Evolutionary conservation across 2,888 invertebrate species (phyloP).

Genomic region (Aphodius sticticus): DNA sequence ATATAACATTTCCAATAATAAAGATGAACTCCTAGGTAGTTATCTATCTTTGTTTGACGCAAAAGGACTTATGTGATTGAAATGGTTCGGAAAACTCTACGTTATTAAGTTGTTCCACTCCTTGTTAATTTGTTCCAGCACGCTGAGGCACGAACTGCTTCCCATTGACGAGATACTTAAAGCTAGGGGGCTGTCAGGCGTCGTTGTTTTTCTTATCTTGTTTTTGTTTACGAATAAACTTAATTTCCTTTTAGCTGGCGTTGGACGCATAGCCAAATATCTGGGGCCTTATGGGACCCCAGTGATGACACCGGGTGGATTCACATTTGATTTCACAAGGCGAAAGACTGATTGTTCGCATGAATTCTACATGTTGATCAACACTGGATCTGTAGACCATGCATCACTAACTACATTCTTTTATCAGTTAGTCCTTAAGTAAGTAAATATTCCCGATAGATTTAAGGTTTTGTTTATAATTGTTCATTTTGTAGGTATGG

Average conservation of each 20-base stretch:
- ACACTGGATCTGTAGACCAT: constrained; percentile 78
- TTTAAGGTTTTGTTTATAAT: background rate
- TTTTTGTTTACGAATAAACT: background rate
- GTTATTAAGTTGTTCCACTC: too few relatives aligned
- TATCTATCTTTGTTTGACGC: too few relatives aligned
- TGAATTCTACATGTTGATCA: constrained; percentile 82
- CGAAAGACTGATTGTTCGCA: constrained; percentile 73
- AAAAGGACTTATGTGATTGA: too few relatives aligned
- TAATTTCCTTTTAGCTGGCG: constrained; percentile 71
- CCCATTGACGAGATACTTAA: background rate
- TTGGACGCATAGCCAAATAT: constrained; percentile 81
- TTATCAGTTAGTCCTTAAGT: constrained; percentile 75
- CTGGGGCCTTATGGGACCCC: constrained; percentile 77
- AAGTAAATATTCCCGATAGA: constrained; percentile 47
- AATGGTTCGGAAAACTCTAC: too few relatives aligned
- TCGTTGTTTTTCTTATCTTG: background rate
- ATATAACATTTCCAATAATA: too few relatives aligned
- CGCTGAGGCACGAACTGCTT: background rate
- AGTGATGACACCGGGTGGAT: constrained; percentile 81
- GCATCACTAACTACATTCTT: constrained; percentile 76
- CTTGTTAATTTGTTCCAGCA: too few relatives aligned
- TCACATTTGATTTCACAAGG: constrained; percentile 79
- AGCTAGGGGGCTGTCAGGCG: background rate
- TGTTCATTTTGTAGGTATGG: constrained; percentile 65
- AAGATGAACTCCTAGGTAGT: too few relatives aligned